Conservation (phyloP, 2,113 vertebrate genomes). For the Puffinus mauretanicus region DNA sequence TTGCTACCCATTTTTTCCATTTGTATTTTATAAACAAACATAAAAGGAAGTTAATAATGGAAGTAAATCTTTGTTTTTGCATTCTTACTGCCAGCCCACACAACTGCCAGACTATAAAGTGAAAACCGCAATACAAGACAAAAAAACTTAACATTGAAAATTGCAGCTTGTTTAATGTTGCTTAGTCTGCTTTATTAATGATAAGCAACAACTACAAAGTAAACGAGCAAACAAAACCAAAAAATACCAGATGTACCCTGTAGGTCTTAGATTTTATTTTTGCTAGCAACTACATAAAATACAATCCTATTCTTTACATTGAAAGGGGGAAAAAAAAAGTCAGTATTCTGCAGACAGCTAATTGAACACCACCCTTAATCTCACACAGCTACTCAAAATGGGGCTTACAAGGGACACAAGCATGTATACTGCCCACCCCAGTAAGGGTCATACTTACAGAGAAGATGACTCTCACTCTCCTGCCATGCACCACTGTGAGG, state of each 20-base stretch:
- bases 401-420: fast-evolving
- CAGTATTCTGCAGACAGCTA: background rate
- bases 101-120: background rate
- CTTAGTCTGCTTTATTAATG: background rate
- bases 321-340: background rate
- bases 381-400: background rate
- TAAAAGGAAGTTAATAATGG: background rate
- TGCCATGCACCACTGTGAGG: fast-evolving
- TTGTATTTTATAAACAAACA: background rate
- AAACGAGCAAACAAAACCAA: background rate
- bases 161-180: background rate
- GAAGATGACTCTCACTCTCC: background rate
- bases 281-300: background rate
- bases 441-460: background rate
- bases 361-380: background rate
- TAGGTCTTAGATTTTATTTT: background rate
- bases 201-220: constrained; percentile 1
- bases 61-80: background rate
- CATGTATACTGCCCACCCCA: background rate
- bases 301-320: background rate
- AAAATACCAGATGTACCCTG: background rate
- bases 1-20: background rate
- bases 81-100: background rate
- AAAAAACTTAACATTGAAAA: background rate
- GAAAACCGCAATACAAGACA: background rate